A percentile compares a stretch with the other conserved stretches of the same genome.
phyloP scores from a whole-genome alignment of 2,888 invertebrate genomes.

The Caenorhabditis angaria region DNA sequence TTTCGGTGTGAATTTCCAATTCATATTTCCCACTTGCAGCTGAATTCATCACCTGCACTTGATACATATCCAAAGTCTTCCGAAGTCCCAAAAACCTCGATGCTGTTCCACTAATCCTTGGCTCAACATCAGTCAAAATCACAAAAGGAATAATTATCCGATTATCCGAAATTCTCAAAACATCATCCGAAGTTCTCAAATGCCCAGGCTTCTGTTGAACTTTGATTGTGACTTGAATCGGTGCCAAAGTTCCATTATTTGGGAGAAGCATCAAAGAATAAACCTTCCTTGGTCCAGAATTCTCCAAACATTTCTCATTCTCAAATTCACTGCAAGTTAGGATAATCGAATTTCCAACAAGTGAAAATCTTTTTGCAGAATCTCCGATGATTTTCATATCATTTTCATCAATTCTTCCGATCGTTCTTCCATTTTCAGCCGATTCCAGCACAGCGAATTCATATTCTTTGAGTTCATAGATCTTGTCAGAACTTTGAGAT shows the following conservation, averaged over 20 bases:
- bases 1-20: conserved; percentile 29
- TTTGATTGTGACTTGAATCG: conserved; percentile 42
- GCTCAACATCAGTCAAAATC: conserved; percentile 28
- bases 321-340: conserved; percentile 46
- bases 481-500: conserved; percentile 7
- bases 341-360: conserved; percentile 45
- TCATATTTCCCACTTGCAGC: conserved; percentile 42
- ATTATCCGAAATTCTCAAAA: conserved; percentile 49
- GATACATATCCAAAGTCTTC: not conserved
- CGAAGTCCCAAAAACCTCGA: conserved; percentile 22
- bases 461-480: too few species aligned
- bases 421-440: conserved; percentile 22
- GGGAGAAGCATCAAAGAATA: conserved; percentile 35
- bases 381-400: conserved; percentile 26
- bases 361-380: conserved; percentile 11
- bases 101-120: conserved; percentile 18
- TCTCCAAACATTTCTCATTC: conserved; percentile 35
- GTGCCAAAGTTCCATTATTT: conserved; percentile 24
- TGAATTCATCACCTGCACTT: conserved; percentile 34
- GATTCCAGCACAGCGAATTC: conserved; percentile 19
- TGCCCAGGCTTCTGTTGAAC: conserved; percentile 35
- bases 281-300: conserved; percentile 18
- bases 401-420: conserved; percentile 23
- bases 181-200: conserved; percentile 43
- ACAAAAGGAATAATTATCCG: conserved; percentile 51